Conservation (phyloP, 2,113 vertebrate species). For the Cyanoramphus novaezelandiae region DNA sequence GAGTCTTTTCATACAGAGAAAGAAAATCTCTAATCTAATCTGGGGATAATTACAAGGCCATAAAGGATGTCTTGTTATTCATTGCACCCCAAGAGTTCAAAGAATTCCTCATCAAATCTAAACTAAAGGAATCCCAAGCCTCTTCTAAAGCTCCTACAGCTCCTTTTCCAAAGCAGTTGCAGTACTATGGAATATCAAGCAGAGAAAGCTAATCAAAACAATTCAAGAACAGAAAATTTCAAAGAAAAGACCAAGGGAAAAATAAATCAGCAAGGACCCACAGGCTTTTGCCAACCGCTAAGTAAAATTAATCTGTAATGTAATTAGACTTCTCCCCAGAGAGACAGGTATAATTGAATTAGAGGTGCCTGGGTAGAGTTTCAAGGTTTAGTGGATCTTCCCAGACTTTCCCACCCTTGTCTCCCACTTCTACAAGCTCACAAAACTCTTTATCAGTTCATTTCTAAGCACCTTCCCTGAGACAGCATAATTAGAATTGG, state of each 20-base stretch:
- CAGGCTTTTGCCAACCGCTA: slow-evolving; percentile 36
- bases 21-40: background rate
- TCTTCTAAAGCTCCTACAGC: background rate
- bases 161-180: background rate
- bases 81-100: background rate
- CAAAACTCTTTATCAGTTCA: background rate
- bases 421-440: background rate
- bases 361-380: slow-evolving; percentile 31
- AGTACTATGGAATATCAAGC: background rate
- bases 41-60: background rate
- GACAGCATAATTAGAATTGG: background rate
- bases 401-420: background rate
- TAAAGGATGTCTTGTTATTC: background rate
- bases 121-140: background rate
- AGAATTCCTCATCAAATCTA: background rate
- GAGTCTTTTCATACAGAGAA: background rate
- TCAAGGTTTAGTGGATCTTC: background rate
- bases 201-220: slow-evolving; percentile 38
- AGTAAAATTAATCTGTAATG: slow-evolving; percentile 58
- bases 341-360: slow-evolving; percentile 59
- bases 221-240: slow-evolving; percentile 35
- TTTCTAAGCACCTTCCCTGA: background rate
- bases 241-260: slow-evolving; percentile 22
- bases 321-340: slow-evolving; percentile 57
- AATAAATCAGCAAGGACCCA: slow-evolving; percentile 46